Evolutionary conservation across 2,113 vertebrate genomes (phyloP).

Genomic region (Psophia crepitans): DNA sequence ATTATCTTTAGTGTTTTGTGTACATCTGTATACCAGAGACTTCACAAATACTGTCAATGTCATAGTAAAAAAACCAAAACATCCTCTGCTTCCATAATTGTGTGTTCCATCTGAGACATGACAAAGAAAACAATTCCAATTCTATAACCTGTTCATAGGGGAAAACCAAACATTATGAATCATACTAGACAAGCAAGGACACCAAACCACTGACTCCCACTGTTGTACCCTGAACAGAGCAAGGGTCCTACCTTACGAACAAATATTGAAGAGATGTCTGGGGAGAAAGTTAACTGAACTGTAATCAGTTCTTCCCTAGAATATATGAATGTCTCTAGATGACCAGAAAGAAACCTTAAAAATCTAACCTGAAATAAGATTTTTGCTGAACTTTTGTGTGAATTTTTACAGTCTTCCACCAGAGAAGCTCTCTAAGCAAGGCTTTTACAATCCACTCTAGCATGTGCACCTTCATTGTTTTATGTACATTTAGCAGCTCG

Average conservation of each 20-base stretch:
- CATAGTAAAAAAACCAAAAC: not conserved
- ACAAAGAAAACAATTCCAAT: not conserved
- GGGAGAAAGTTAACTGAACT: not conserved
- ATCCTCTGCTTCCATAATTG: not conserved
- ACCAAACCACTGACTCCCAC: accelerated
- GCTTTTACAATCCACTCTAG: not conserved
- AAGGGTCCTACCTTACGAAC: not conserved
- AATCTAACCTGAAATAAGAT: not conserved
- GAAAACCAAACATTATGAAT: not conserved
- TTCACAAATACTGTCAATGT: not conserved
- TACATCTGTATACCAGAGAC: not conserved
- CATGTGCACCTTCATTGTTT: not conserved
- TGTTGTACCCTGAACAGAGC: not conserved
- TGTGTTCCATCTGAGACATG: not conserved
- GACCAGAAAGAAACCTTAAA: not conserved
- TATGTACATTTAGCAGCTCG: not conserved
- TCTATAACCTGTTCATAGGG: not conserved
- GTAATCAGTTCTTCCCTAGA: not conserved
- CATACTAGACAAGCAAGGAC: not conserved
- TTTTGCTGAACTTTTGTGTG: not conserved
- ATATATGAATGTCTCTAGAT: not conserved
- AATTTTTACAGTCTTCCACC: not conserved
- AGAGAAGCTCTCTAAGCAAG: not conserved
- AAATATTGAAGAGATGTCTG: not conserved
- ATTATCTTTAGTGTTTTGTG: not conserved